phyloP scores from a whole-genome alignment of 2,797 vertebrate genomes.

The Diplodus puntazzo region DNA sequence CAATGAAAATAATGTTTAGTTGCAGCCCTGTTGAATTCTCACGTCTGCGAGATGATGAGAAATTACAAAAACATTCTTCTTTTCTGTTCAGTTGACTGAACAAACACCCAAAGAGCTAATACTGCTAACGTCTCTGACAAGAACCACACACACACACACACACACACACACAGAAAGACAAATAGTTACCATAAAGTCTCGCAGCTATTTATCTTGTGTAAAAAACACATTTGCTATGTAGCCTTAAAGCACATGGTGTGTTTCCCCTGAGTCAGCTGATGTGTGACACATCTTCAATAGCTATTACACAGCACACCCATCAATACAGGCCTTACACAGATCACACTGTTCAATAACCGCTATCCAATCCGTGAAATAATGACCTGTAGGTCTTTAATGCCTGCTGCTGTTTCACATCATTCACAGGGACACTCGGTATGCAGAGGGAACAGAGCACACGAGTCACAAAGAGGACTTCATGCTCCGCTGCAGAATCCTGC shows the following conservation, averaged over 20 bases:
- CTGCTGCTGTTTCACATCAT: neutral
- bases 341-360: constrained; percentile 7
- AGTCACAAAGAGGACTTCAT: neutral
- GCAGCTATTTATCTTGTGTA: constrained; percentile 2
- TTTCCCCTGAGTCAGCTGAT: neutral
- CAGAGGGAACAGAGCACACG: neutral
- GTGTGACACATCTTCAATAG: neutral
- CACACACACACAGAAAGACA: neutral
- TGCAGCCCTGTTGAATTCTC: too few relatives aligned
- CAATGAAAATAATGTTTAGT: too few relatives aligned
- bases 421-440: rapidly evolving
- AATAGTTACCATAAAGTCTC: neutral
- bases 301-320: neutral
- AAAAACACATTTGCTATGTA: neutral
- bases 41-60: too few relatives aligned
- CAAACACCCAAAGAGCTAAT: too few relatives aligned
- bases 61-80: too few relatives aligned
- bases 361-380: neutral
- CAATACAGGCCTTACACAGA: neutral
- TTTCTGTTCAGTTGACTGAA: too few relatives aligned
- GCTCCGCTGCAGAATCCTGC: neutral
- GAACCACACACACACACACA: neutral
- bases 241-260: neutral
- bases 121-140: neutral
- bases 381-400: neutral